Base-by-base conservation (phyloP, 1,140 invertebrate species). In the Trissolcus basalis region DNA sequence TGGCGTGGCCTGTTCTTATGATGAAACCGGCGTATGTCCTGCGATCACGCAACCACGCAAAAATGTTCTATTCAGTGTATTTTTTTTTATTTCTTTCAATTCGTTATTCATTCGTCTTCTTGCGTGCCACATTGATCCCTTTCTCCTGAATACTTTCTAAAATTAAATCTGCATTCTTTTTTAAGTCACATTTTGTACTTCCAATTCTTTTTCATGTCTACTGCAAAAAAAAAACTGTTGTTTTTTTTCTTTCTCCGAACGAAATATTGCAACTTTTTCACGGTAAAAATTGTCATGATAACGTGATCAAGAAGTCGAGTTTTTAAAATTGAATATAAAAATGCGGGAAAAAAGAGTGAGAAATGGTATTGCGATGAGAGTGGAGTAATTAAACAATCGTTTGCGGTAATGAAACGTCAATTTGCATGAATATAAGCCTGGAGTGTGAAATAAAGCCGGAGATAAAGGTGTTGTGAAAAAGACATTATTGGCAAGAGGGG, bases 41-140 rank as follows among this genome's bases (percentile, higher is more conserved):
- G 48, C 7, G 27, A 68, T 12, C 65, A 68, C 65, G 65, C 65
- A 41, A 68, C 4, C 65, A 53, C 49, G 55, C 54, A 27, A 45
- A 68, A 68, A 68, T 61, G 12, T 14, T 9, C 45, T 47, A 47
- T 45, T 35, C 7, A 16, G 32, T 58, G 39, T 6, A 7, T 14
- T 33, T 19, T 27, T 36, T 11, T 6, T 27, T 19, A 0, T 44
- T 39, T 9, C 36, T 13, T 47, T 47, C 44, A 27, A 27, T 27
- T 47, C 15, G 11, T 47, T 47, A 9, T 47, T 15, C 44, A 47
- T 47, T 16, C 36, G 9, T 39, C 36, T 39, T 39, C n/a, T 39
- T n/a, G n/a, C n/a, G 9, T 39, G 9, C 36, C 9, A 39, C 36
- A 4, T 8, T 10, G 9, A 39, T 10, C 3, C n/a, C 2, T 39